Evolutionary conservation across 2,797 vertebrate species (phyloP).

Genomic region (Artibeus jamaicensis): DNA sequence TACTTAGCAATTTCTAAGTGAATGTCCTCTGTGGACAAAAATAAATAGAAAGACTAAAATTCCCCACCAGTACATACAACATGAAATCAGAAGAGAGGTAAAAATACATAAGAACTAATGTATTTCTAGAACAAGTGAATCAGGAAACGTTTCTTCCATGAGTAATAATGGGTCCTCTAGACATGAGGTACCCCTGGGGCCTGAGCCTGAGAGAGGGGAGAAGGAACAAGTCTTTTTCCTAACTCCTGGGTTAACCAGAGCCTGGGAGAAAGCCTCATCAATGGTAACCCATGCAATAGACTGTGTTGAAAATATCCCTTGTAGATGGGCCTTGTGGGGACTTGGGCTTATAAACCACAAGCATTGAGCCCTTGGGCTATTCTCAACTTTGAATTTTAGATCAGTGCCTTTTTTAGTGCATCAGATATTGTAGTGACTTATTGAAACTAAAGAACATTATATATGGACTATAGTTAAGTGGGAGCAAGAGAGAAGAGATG

Average conservation of each 20-base stretch:
- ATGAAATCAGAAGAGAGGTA: not conserved
- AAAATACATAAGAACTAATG: not conserved
- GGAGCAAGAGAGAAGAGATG: not conserved
- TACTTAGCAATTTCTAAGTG: not conserved
- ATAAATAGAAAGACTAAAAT: not conserved
- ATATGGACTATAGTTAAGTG: not conserved
- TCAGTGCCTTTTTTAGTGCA: not conserved
- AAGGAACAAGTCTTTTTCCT: not conserved
- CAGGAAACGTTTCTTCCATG: not conserved
- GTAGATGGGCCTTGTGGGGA: not conserved
- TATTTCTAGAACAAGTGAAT: not conserved
- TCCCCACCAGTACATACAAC: not conserved
- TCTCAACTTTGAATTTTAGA: conserved; percentile 18
- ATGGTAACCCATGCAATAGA: too few species aligned
- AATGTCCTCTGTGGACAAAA: not conserved
- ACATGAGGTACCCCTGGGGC: not conserved
- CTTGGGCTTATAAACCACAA: not conserved
- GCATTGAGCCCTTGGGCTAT: not conserved
- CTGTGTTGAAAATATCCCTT: not conserved
- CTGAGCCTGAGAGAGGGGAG: not conserved
- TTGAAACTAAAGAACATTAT: not conserved
- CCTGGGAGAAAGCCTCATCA: not conserved
- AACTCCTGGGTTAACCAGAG: not conserved
- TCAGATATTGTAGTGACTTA: not conserved
- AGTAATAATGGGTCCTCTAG: not conserved